phyloP scores from a whole-genome alignment of 2,113 vertebrate species.

The Grallaria varia region DNA sequence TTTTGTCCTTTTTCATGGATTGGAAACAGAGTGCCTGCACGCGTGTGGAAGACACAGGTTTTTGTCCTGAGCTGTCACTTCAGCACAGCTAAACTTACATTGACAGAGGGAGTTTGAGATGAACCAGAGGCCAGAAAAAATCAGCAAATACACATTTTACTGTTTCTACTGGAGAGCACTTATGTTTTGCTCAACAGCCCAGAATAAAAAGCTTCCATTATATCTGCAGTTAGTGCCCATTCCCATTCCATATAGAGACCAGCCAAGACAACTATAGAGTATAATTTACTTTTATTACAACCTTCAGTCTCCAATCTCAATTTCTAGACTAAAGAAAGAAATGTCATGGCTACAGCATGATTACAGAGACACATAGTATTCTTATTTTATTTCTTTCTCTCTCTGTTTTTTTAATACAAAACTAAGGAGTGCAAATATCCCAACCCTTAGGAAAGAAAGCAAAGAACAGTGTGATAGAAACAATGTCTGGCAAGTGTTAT shows the following conservation, averaged over 20 bases:
- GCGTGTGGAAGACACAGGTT: neutral
- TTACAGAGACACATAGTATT: neutral
- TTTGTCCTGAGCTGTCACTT: neutral
- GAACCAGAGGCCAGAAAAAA: neutral
- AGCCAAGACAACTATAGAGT: neutral
- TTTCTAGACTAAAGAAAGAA: constrained; percentile 41
- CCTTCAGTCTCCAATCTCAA: constrained; percentile 10
- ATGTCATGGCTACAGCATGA: neutral
- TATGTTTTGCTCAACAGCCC: neutral
- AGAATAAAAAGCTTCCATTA: neutral
- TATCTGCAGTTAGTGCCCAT: neutral
- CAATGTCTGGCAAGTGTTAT: neutral
- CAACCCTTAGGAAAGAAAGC: neutral
- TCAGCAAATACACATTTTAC: neutral
- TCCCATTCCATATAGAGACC: neutral
- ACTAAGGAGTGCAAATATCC: neutral
- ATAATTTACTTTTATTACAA: constrained; percentile 49
- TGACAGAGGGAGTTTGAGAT: neutral
- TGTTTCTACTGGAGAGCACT: neutral
- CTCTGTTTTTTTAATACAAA: neutral
- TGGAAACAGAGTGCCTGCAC: neutral
- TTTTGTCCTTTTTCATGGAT: neutral
- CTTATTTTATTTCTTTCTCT: neutral
- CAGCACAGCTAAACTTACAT: neutral
- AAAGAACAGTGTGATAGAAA: neutral